A percentile compares a stretch with the other conserved stretches of the same genome.
Conservation (phyloP, 2,888 invertebrate genomes). For the Hymenopus coronatus region DNA sequence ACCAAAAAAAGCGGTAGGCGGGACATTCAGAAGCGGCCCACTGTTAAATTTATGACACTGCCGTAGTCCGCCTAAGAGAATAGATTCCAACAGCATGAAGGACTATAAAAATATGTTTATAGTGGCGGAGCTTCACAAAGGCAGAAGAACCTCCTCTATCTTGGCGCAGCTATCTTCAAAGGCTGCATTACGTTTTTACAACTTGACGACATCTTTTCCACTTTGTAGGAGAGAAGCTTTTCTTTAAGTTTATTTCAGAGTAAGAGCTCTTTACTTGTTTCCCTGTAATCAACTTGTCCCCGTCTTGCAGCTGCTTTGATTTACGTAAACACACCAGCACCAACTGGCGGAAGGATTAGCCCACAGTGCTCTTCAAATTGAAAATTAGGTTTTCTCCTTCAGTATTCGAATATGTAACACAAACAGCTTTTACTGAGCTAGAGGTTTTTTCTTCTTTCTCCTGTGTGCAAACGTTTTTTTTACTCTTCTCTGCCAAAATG, state of each 20-base stretch:
- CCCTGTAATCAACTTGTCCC: neutral
- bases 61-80: neutral
- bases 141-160: neutral
- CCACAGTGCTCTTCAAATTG: neutral
- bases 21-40: neutral
- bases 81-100: neutral
- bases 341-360: neutral
- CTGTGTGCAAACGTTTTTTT: too few relatives aligned
- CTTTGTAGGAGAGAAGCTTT: neutral
- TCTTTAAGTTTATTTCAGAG: neutral
- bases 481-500: too few relatives aligned
- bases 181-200: constrained; percentile 9
- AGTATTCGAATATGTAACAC: too few relatives aligned
- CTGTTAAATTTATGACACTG: neutral
- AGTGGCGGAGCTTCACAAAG: neutral
- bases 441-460: too few relatives aligned
- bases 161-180: neutral
- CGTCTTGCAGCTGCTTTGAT: neutral
- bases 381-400: neutral
- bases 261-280: neutral
- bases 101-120: constrained; percentile 14
- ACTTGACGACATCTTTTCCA: constrained; percentile 13
- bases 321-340: neutral
- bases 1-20: neutral
- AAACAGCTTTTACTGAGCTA: too few relatives aligned